Base-by-base conservation (phyloP, 2,113 vertebrate genomes). In the Phyllostomus discolor region DNA sequence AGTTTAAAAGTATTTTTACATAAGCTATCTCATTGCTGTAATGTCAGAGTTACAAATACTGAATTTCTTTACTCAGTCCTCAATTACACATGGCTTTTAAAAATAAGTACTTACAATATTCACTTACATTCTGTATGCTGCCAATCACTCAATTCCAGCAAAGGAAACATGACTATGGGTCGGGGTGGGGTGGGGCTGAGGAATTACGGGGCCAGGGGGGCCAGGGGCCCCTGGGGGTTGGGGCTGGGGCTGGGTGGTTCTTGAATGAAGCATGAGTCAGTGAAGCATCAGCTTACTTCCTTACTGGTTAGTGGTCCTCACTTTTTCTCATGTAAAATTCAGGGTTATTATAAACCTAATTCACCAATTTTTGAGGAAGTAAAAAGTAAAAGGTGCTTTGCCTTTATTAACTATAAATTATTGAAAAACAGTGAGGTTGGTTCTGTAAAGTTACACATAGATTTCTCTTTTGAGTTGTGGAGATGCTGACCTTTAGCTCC, bases 101-200 rank as follows among this genome's bases (percentile, higher is more conserved):
- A 41, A 80, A 91, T 20, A 48, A 64, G 6, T 9, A 88, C 85
- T 67, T 52, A 12, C 9, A 89, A 62, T 1, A 54, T 52, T 59
- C 67, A 50, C 5, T 52, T 50, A 43, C 5, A 76, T 15, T 28
- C 26, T 85, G 1, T 72, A 17, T 10, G 22, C 10, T 59, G 54
- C 1, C 3, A 57, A 52, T 52, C 14, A 28, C 22, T 66, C 66
- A 83, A 96, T 11, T 3, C n/a, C 35, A 95, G 17, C 12, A 57
- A 24, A 81, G 35, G 50, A 66, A 84, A 38, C 14, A 10, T 8
- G 7, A 26, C 17, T 26, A 2, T 67, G 31, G 72, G 41, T 2
- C 1, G 1, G 52, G 2, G 43, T 24, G 2, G 6, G 28, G n/a
- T 4, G 2, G 16, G 9, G 22, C 22, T 4, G 2, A 12, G 4